Conservation (phyloP, 2,113 vertebrate species). For the Pomatorhinus ruficollis region DNA sequence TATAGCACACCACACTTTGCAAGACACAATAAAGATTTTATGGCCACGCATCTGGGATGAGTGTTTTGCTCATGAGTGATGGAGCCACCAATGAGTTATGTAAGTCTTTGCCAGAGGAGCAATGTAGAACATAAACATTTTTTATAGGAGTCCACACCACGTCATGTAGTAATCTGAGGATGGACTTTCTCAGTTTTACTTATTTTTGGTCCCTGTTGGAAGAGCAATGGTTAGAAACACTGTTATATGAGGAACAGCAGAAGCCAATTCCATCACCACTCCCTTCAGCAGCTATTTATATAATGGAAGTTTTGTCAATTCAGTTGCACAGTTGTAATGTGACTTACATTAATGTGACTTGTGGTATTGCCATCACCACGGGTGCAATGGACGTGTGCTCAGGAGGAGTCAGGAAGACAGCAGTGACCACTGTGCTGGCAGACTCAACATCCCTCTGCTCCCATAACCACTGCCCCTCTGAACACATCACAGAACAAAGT, state of each 20-base stretch:
- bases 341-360: neutral
- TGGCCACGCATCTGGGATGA: neutral
- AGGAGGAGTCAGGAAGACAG: neutral
- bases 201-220: neutral
- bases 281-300: neutral
- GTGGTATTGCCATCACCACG: neutral
- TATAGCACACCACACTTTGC: neutral
- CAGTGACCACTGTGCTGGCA: neutral
- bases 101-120: slow-evolving; percentile 3
- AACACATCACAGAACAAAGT: neutral
- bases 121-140: neutral
- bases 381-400: neutral
- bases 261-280: neutral
- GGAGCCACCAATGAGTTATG: slow-evolving; percentile 5
- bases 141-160: neutral
- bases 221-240: neutral
- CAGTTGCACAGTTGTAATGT: neutral
- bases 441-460: neutral
- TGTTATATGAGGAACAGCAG: neutral
- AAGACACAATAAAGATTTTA: slow-evolving; percentile 49
- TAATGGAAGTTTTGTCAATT: neutral
- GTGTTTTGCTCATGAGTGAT: slow-evolving; percentile 1
- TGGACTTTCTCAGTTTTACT: neutral
- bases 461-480: neutral
- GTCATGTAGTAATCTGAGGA: neutral